Conservation (phyloP, 1,140 invertebrate species). For the Bombus vancouverensis region DNA sequence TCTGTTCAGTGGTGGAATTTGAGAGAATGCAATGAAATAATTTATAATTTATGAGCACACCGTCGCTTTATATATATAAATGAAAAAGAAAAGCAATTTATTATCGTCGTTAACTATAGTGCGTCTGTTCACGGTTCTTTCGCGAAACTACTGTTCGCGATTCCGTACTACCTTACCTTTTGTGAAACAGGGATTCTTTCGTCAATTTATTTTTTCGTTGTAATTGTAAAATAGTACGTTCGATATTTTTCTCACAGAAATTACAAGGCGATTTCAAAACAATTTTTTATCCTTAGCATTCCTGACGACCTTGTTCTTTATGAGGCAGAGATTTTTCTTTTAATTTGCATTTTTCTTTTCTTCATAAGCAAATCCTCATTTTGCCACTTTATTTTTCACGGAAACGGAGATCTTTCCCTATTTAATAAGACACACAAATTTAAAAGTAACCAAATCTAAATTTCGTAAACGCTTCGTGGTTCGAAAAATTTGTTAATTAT, state of each 20-base stretch:
- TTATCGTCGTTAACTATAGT: background rate
- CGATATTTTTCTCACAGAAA: background rate
- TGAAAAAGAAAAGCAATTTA: background rate
- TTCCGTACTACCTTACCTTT: no score
- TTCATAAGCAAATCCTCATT: background rate
- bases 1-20: background rate
- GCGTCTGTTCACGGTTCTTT: background rate
- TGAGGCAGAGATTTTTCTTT: background rate
- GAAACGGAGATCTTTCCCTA: background rate
- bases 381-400: background rate
- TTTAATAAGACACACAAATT: background rate
- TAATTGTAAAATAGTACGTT: background rate
- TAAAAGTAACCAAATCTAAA: background rate
- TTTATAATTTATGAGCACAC: background rate
- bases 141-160: no score
- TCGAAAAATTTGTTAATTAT: background rate
- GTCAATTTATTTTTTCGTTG: background rate
- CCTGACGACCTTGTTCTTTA: background rate
- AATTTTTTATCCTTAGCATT: background rate
- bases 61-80: background rate
- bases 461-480: background rate
- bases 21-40: background rate
- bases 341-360: background rate
- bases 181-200: no score
- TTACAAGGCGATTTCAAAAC: background rate